A percentile compares a stretch with the other conserved stretches of the same genome.
These are phyloP conservation scores for Schizotus pectinicornis DNA, from an alignment of 2,888 invertebrate species.

Conservation along the genomic window DNA sequence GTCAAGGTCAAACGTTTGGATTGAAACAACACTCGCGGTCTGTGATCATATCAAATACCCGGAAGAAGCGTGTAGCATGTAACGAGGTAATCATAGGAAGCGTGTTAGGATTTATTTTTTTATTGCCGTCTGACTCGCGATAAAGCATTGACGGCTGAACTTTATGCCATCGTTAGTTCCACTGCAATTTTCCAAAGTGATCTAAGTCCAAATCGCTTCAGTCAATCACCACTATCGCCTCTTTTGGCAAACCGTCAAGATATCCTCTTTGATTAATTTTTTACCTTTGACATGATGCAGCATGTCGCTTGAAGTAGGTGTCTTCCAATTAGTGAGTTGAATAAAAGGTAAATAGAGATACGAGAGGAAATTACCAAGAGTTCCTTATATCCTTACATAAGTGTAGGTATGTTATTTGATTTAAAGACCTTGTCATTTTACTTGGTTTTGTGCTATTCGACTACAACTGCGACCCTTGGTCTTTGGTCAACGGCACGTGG, in stretches of 20 bases:
- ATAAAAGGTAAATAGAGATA: no score
- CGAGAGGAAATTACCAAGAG: no score
- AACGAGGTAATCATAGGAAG: constrained; percentile 30
- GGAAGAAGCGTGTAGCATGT: constrained; percentile 28
- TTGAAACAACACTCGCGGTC: constrained; percentile 22
- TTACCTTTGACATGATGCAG: no score
- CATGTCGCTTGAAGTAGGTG: no score
- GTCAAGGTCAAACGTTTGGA: constrained; percentile 26
- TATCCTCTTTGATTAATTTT: no score
- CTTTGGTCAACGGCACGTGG: not conserved
- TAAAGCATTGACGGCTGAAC: constrained; percentile 3
- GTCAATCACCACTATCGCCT: no score
- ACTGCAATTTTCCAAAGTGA: not conserved
- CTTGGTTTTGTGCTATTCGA: not conserved
- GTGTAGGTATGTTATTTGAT: no score
- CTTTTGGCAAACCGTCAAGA: no score
- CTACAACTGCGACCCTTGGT: not conserved
- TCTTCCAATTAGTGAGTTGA: no score
- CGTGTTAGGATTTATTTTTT: constrained; percentile 25
- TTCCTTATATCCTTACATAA: no score
- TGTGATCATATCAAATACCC: constrained; percentile 27
- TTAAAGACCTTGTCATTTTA: no score
- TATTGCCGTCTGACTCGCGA: not conserved
- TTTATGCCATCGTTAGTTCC: constrained; percentile 11
- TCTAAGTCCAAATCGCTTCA: not conserved